Evolutionary conservation across 2,888 invertebrate genomes (phyloP), one percentile per base, ranked within the genome.

Genomic region (Acleris emargana): DNA sequence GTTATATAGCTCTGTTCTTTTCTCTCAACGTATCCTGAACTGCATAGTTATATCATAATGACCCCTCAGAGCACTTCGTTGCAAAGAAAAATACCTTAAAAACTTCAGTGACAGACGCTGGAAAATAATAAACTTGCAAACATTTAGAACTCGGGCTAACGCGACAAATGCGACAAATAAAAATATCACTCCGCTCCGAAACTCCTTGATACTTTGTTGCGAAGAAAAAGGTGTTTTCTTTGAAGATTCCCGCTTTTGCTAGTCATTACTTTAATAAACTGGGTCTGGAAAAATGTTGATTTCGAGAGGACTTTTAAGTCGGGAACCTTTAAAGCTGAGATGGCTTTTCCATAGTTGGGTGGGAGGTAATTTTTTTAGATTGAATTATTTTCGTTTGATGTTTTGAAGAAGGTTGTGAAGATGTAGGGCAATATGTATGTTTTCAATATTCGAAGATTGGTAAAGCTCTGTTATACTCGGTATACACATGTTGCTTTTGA

Each of bases 81-180:
- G 38, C 38, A 38, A 38, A 38, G 13, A 13, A 38, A 38, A 38
- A 13, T 32, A 9, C 4, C 38, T 38, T 4, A 11, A 38, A 38
- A 38, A 38, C 13, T 38, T 38, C 13, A 38, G 38, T 3, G 38
- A 13, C 32, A 32, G 52, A 54, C 59, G 28, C 55, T 53, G 51
- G 54, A 13, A 68, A 66, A 69, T 63, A 69, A 71, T 71, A 73
- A 68, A 68, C 63, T 58, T 58, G 52, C 62, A 68, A n/a, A 64
- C 58, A 66, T 68, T 75, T 70, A 69, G 72, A 70, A 72, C 67
- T 64, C 70, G 72, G 58, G 64, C 70, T 49, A 18, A 67, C 68
- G 69, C 69, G 68, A 71, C 72, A 69, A 71, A 68, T 69, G 67
- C 67, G 62, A 70, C 69, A 69, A 73, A 76, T 75, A 74, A 71